Base-by-base conservation (phyloP, 1,140 invertebrate genomes). In the Drosophila simulans region DNA sequence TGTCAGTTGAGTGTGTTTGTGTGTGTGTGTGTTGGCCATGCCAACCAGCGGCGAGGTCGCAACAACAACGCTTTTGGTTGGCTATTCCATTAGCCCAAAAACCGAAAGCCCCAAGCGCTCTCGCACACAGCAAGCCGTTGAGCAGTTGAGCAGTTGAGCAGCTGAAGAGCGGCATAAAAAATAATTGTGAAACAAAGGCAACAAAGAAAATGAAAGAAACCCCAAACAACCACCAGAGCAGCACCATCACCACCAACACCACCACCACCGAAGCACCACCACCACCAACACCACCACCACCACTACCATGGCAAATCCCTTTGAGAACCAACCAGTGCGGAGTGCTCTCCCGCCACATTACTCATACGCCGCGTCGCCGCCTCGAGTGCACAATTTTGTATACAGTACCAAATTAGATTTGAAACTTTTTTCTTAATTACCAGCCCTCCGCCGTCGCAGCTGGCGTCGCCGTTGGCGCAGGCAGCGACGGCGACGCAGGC, bases 351-450 rank as follows among this genome's bases (percentile, higher is more conserved):
- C 52, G 17, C 37, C 51, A 70, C 39, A 58, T 70, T 54, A 66
- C 75, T 76, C 75, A 77, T 77, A 77, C 71, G 80, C 71, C 68
- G 75, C 78, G 75, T 63, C 46, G 77, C 45, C 65, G 81, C 84
- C 75, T 88, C 80, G 86, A 89, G 84, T 89, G 81, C 84, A 85
- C 81, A 91, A 91, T 85, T 89, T 91, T 91, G 81, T 91, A 91
- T 91, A 91, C 90, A 91, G 86, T 91, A 86, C 85, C 89, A 91
- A 91, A 89, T 90, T 90, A 82, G 63, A 91, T 91, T 91, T 91
- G 86, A 88, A 91, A 91, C 91, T 90, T 91, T 91, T 91, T 90
- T 77, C 83, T 90, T 89, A 91, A 91, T 91, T 90, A 84, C 88
- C 71, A 55, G 66, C 45, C 22, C 56, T 58, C 71, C 58, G 80